Evolutionary conservation across 1,140 invertebrate species (phyloP), one percentile per base, ranked within the genome.

Genomic region (Drosophila sproati): DNA sequence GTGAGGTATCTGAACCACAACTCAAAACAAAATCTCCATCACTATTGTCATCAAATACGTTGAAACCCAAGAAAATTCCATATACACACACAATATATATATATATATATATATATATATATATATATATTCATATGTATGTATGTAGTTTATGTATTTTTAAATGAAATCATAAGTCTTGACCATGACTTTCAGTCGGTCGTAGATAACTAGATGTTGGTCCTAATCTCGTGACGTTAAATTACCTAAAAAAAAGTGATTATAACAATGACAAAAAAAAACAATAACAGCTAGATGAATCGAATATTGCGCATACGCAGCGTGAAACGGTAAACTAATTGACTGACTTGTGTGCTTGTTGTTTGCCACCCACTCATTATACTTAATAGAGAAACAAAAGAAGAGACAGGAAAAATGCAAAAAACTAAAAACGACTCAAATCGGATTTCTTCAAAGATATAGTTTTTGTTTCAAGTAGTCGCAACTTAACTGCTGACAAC

Each of bases 121-220:
- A 32, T 3, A 51, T 0, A 10, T 6, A 50, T 7, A n/a, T 28
- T 32, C 2, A 48, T 5, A 12, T 12, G 28, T 57, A 3, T 31
- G 20, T 57, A 7, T 39, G 3, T 31, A 2, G 5, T 55, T 3
- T 35, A 20, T 29, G 4, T 52, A 5, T 52, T 34, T 39, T 56
- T 52, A 31, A 54, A 55, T 51, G 41, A 69, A 69, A 69, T 74
- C 72, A 70, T 4, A 62, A 73, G 32, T 67, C 7, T 52, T 73
- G 74, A 45, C 70, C 74, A 62, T 77, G 74, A 69, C 70, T 62
- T 77, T 77, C 48, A 61, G 68, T 54, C 37, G 39, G 34, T 60
- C 35, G 31, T 37, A 73, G 70, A 66, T 35, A 50, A 28, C 70
- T 67, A 32, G 7, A 57, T 39, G 48, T 20, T 32, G 54, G 12